These are phyloP conservation scores for Cosmopolites sordidus DNA, from an alignment of 2,888 invertebrate species.

Conservation along the genomic window DNA sequence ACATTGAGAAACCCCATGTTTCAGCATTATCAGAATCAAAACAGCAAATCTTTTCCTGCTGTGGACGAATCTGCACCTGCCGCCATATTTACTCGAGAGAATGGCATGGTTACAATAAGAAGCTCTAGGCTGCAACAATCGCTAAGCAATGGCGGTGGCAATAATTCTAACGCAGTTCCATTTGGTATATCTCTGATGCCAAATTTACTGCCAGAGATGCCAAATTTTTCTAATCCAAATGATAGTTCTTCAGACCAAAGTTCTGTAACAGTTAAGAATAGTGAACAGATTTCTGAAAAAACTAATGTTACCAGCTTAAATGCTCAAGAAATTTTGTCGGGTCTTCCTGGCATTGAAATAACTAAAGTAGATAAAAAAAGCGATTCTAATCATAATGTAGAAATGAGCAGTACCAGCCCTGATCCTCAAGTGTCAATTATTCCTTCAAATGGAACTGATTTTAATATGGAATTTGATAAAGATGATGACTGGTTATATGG, in stretches of 20 bases:
- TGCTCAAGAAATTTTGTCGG: slow-evolving; percentile 47
- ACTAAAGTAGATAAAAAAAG: slow-evolving; percentile 45
- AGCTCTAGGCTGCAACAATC: slow-evolving; percentile 60
- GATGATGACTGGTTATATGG: slow-evolving; percentile 47
- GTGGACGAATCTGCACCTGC: slow-evolving; percentile 54
- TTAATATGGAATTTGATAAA: slow-evolving; percentile 41
- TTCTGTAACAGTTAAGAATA: slow-evolving; percentile 1
- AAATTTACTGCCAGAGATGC: slow-evolving; percentile 26
- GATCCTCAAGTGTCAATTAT: slow-evolving; percentile 48
- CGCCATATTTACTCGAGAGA: slow-evolving; percentile 65
- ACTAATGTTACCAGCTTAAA: slow-evolving; percentile 32
- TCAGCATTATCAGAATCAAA: slow-evolving; percentile 52
- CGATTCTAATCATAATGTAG: slow-evolving; percentile 34
- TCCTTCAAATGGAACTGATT: slow-evolving; percentile 40
- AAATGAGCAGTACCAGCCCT: slow-evolving; percentile 37
- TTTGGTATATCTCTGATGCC: slow-evolving; percentile 26
- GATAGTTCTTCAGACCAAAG: slow-evolving; percentile 1
- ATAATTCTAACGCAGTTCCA: slow-evolving; percentile 43
- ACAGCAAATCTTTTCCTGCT: slow-evolving; percentile 41
- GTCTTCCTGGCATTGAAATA: slow-evolving; percentile 48
- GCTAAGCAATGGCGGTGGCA: slow-evolving; percentile 35
- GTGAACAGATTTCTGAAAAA: slow-evolving; percentile 1
- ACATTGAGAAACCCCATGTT: slow-evolving; percentile 77
- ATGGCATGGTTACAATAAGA: slow-evolving; percentile 80
- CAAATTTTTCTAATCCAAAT: slow-evolving; percentile 29